Base-by-base conservation (phyloP, 2,113 vertebrate genomes). In the Eonycteris spelaea region DNA sequence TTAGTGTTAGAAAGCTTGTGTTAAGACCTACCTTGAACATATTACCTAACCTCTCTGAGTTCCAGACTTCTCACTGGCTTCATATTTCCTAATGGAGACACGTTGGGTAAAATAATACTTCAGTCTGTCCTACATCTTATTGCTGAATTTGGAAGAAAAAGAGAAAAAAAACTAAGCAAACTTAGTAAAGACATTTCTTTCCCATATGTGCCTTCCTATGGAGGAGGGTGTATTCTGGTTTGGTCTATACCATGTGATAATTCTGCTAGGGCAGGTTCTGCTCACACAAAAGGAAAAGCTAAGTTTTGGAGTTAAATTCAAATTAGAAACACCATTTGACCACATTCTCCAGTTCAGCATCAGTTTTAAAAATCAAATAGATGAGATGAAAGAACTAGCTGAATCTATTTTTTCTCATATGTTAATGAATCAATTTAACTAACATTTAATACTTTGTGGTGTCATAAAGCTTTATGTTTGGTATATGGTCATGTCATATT, bases 1-100 rank as follows among this genome's bases (percentile, higher is more conserved):
- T 92, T 95, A 97, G 65, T 38, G 28, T 94, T 79, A 75, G 75
- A 93, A 82, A 51, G 24, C 55, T 65, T 85, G 38, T 11, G 59
- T 40, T 75, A 2, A 14, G 14, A 71, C 38, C 53, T 79, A 57
- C 24, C 26, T 74, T 95, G 57, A 75, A 68, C 30, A 86, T 67
- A 90, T 40, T 7, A 43, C 2, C 43, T 61, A 33, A 77, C 8
- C 16, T 85, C 30, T 61, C 55, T 53, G 19, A 88, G 10, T 57
- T 61, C 43, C 57, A 43, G 53, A 45, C 21, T 84, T 70, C 51
- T 55, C 43, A 55, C 7, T 48, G 19, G 35, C 13, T 86, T 91
- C 45, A 7, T 19, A 22, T 74, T 70, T 73, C 22, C 38, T 93
- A 57, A 57, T 2, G 10, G 43, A 93, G 28, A 88, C 6, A 59